phyloP scores from a whole-genome alignment of 2,888 invertebrate species.

The Nephrotoma appendiculata region DNA sequence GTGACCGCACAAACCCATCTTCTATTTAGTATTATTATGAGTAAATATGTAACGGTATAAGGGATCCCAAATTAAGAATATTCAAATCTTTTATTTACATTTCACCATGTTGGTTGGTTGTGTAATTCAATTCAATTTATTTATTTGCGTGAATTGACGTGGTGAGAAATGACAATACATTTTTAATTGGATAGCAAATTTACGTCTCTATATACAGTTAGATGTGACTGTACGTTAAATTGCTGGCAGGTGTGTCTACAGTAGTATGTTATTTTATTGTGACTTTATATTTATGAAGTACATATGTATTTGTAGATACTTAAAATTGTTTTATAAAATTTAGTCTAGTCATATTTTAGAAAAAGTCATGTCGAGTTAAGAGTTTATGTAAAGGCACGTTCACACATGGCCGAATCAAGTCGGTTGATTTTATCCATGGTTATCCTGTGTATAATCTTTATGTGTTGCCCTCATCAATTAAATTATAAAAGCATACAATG shows the following conservation, averaged over 20 bases:
- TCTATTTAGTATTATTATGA: background rate
- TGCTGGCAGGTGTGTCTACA: background rate
- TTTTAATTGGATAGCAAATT: background rate
- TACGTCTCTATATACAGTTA: background rate
- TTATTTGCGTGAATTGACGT: background rate
- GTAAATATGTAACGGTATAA: background rate
- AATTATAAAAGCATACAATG: too few relatives aligned
- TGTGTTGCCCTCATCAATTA: too few relatives aligned
- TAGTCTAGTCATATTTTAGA: too few relatives aligned
- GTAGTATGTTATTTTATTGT: background rate
- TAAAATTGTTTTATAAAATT: background rate
- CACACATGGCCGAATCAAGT: too few relatives aligned
- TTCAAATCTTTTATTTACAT: background rate
- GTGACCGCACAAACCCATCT: background rate
- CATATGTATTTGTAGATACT: background rate
- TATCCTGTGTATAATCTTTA: too few relatives aligned
- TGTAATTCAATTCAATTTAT: background rate
- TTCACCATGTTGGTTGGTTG: background rate
- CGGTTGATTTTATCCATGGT: too few relatives aligned
- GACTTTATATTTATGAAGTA: background rate
- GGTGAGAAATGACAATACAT: background rate
- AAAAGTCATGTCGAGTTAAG: too few relatives aligned
- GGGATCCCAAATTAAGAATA: background rate
- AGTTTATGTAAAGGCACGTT: too few relatives aligned
- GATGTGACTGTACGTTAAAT: background rate